Evolutionary conservation across 2,113 vertebrate species (phyloP).

Genomic region (Uria lomvia): DNA sequence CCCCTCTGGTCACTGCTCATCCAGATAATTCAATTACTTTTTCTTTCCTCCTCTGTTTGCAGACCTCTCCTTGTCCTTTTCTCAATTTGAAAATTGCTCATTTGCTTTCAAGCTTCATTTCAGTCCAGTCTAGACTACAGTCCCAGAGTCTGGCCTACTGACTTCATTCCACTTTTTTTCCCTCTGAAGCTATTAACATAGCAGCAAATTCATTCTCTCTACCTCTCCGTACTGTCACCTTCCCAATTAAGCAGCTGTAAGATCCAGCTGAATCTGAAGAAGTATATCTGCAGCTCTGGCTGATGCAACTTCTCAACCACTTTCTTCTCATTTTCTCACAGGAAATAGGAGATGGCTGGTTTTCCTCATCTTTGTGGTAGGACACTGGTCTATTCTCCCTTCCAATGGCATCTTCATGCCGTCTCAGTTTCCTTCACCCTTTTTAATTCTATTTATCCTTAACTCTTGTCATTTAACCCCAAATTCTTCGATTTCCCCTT

Average conservation of each 20-base stretch:
- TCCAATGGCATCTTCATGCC: background rate
- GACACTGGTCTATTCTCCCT: background rate
- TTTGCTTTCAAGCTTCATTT: conserved; percentile 40
- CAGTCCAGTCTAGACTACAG: background rate
- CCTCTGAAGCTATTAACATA: background rate
- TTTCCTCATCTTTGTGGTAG: background rate
- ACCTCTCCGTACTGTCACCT: background rate
- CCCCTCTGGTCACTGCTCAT: background rate
- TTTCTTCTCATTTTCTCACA: background rate
- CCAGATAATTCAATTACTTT: background rate
- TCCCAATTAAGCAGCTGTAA: background rate
- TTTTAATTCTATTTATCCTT: background rate
- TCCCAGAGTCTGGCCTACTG: background rate
- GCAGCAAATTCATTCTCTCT: background rate
- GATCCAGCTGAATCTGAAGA: background rate
- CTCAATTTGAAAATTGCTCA: background rate
- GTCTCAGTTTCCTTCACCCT: background rate
- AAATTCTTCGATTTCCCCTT: background rate
- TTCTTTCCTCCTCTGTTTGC: background rate
- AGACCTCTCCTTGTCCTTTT: background rate
- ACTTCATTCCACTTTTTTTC: background rate
- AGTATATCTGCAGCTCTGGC: background rate
- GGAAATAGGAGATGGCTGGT: background rate
- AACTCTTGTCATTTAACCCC: background rate
- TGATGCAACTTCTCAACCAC: background rate